Conservation (phyloP, 53 echinoderm and acorn worm genomes). For the Arbacia lixula region DNA sequence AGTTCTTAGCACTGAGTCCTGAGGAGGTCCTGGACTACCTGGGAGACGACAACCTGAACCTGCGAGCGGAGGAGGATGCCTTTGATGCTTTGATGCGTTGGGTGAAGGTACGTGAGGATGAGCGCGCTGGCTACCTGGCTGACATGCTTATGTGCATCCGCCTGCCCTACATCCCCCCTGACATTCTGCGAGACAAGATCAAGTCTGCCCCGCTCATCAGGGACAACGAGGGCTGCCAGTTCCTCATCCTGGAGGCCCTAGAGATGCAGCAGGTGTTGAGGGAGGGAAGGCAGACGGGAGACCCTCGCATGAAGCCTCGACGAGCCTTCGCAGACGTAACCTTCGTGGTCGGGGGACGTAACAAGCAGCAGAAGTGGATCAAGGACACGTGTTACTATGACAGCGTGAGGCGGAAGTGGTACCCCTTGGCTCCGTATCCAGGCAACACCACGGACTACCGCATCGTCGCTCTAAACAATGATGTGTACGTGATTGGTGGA, state of each 20-base stretch:
- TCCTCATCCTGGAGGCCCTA: constrained; percentile 83
- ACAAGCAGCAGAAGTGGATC: constrained; percentile 92
- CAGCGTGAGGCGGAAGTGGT: constrained; percentile 88
- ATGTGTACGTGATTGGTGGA: constrained; percentile 94
- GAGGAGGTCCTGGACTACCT: constrained; percentile 90
- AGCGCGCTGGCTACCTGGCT: constrained; percentile 64
- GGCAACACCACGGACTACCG: constrained; percentile 82
- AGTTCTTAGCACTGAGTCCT: constrained; percentile 70
- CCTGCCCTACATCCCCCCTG: constrained; percentile 85
- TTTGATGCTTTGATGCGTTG: constrained; percentile 91
- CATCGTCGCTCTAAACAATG: constrained; percentile 79
- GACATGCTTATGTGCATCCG: constrained; percentile 82
- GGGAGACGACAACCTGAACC: constrained; percentile 93
- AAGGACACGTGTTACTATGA: constrained; percentile 94
- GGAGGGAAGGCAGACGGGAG: constrained; percentile 76
- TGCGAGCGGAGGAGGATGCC: constrained; percentile 84
- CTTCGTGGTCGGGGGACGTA: constrained; percentile 85
- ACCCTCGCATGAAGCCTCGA: constrained; percentile 82
- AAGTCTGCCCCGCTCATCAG: constrained; percentile 70
- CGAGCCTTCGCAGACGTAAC: constrained; percentile 90
- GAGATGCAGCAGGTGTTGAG: constrained; percentile 85
- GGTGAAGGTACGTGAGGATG: constrained; percentile 81
- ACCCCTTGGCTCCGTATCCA: constrained; percentile 77
- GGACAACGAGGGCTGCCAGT: constrained; percentile 77
- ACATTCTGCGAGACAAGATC: constrained; percentile 69